These are phyloP conservation scores for Sebastes fasciatus DNA, from an alignment of 2,113 vertebrate species.

Conservation along the genomic window DNA sequence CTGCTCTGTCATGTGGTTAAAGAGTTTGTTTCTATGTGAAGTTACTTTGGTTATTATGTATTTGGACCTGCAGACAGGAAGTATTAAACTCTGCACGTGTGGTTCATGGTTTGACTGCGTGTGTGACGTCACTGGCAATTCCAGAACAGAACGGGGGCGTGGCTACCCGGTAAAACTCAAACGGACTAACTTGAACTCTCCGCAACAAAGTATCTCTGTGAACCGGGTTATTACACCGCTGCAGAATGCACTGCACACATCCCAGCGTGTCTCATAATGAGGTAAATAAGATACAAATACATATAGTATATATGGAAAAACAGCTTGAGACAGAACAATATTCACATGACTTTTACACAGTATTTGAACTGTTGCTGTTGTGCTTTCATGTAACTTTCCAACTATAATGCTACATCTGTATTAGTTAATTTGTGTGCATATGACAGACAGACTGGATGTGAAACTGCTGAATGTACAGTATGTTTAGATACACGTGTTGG, in stretches of 20 bases:
- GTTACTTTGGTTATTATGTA: no score
- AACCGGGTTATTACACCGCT: neutral
- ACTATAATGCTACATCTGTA: neutral
- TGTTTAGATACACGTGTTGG: neutral
- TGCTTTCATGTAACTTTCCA: neutral
- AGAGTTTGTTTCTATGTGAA: no score
- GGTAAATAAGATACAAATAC: conserved; percentile 31
- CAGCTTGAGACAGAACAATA: neutral
- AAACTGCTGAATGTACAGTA: neutral
- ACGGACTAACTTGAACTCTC: neutral
- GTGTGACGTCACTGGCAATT: no score
- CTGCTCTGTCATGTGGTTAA: no score
- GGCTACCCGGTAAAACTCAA: neutral
- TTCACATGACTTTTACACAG: neutral
- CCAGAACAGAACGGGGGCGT: no score
- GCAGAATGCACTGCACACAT: conserved; percentile 2
- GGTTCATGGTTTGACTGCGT: no score
- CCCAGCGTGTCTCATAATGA: conserved; percentile 20
- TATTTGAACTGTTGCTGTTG: neutral
- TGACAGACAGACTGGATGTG: neutral
- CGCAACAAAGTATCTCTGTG: neutral
- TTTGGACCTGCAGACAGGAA: no score
- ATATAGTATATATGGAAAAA: neutral
- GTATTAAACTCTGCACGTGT: no score
- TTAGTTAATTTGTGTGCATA: neutral